Base-by-base conservation (phyloP, 92 coral and sea anemone genomes). In the Siderastrea radians region DNA sequence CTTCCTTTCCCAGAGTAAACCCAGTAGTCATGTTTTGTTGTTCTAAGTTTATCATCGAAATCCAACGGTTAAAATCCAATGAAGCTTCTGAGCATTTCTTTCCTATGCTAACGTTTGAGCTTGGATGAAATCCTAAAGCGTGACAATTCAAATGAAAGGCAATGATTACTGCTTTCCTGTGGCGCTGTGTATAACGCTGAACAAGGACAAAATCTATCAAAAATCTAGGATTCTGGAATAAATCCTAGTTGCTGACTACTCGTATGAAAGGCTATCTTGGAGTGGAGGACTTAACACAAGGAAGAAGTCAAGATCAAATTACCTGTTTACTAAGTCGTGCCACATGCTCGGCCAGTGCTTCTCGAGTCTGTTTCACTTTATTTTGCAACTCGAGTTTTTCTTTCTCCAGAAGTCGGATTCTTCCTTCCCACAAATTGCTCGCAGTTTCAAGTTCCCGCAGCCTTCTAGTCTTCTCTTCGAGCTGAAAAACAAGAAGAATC, bases 261-360 rank as follows among this genome's bases (percentile, higher is more conserved):
- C 38, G 38, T 26, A 26, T 26, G 38, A 7, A 67, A 67, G 5
- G 16, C 47, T n/a, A 67, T 67, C 44, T 5, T 43, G 8, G 26
- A 16, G 8, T 71, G 5, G 44, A 73, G 44, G 6, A 15, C 38
- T 26, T 26, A 26, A 26, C 38, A 26, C 38, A 26, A 26, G 73
- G 48, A 50, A 5, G 12, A 11, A 3, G 9, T 8, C 1, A 58
- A 14, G 16, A 4, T 49, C 77, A 10, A 49, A 61, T 77, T 61
- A 97, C 99, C 99, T 97, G 96, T 94, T 92, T 93, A 77, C 95
- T 95, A 9, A 97, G 97, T 65, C 98, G 87, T 50, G 95, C 94
- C 64, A 97, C 99, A 71, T 95, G 99, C 67, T 97, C 98, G 77
- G 95, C 98, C 16, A 97, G 75, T 3, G 96, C 92, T 8, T 96